phyloP scores from a whole-genome alignment of 2,113 vertebrate species.

The Puntigrus tetrazona region DNA sequence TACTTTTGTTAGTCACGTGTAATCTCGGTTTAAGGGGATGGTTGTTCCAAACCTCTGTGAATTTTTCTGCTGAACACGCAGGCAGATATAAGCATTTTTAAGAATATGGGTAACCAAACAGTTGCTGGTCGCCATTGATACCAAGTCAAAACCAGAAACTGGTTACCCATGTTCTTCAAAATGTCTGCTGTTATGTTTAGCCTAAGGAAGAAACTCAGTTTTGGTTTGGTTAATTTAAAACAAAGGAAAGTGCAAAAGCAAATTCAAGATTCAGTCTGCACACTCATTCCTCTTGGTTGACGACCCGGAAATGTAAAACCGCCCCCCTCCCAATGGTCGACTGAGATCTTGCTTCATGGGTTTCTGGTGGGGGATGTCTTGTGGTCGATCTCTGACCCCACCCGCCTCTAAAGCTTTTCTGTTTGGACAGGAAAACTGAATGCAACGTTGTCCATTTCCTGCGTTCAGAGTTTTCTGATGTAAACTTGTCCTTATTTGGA shows the following conservation, averaged over 20 bases:
- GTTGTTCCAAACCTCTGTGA: background rate
- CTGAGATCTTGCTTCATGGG: conserved; percentile 2
- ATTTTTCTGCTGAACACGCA: background rate
- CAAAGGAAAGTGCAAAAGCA: background rate
- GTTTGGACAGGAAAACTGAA: conserved; percentile 41
- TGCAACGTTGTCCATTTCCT: conserved; percentile 32
- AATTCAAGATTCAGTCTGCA: conserved; percentile 13
- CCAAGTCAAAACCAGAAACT: too few relatives aligned
- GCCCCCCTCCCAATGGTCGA: conserved; percentile 4
- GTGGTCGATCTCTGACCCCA: conserved; percentile 35
- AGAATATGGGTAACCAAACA: too few relatives aligned
- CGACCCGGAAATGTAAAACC: conserved; percentile 50
- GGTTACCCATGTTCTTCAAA: too few relatives aligned
- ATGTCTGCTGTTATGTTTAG: background rate
- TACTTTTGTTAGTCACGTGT: background rate
- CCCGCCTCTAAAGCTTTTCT: background rate
- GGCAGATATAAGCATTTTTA: too few relatives aligned
- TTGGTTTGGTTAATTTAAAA: too few relatives aligned
- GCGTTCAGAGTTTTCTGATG: background rate
- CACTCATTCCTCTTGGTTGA: conserved; percentile 53
- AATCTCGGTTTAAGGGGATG: conserved; percentile 4
- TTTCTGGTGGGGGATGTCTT: conserved; percentile 25
- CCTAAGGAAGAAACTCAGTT: background rate
- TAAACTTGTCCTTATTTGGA: conserved; percentile 43
- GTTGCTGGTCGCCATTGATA: too few relatives aligned